These are phyloP conservation scores for Lasiurus cinereus DNA, from an alignment of 2,113 vertebrate genomes.

Conservation along the genomic window DNA sequence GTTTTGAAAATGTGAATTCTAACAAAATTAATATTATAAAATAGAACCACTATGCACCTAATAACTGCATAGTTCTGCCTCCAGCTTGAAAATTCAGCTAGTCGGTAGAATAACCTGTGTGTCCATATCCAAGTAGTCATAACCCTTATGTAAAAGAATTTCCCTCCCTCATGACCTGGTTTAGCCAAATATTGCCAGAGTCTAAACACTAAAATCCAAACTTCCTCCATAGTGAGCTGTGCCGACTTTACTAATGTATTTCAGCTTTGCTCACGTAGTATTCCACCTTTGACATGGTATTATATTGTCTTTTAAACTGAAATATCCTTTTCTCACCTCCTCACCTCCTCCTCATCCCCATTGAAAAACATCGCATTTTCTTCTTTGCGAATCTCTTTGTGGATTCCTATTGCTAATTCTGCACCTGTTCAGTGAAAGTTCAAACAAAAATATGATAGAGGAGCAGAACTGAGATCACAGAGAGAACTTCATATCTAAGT, in stretches of 20 bases:
- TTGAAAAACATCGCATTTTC: conserved; percentile 45
- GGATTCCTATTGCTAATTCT: conserved; percentile 69
- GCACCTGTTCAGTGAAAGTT: conserved; percentile 43
- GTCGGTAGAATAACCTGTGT: background rate
- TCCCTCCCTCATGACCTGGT: conserved; percentile 6
- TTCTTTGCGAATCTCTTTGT: conserved; percentile 35
- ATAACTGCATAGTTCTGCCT: background rate
- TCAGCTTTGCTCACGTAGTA: background rate
- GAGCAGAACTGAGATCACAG: conserved; percentile 62
- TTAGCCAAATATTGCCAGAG: background rate
- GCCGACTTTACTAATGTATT: conserved; percentile 4
- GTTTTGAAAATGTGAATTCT: background rate
- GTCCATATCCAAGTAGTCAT: background rate
- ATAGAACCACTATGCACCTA: background rate
- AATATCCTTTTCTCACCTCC: background rate
- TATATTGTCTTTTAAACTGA: conserved; percentile 34
- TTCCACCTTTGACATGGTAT: background rate
- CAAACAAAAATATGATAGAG: conserved; percentile 50
- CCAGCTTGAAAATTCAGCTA: background rate
- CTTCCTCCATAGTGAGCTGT: background rate
- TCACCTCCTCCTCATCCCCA: background rate
- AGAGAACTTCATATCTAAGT: conserved; percentile 50
- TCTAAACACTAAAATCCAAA: conserved; percentile 32
- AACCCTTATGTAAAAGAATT: background rate
- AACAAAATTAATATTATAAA: conserved; percentile 14